phyloP scores from a whole-genome alignment of 2,113 vertebrate genomes.

The Rutilus rutilus region DNA sequence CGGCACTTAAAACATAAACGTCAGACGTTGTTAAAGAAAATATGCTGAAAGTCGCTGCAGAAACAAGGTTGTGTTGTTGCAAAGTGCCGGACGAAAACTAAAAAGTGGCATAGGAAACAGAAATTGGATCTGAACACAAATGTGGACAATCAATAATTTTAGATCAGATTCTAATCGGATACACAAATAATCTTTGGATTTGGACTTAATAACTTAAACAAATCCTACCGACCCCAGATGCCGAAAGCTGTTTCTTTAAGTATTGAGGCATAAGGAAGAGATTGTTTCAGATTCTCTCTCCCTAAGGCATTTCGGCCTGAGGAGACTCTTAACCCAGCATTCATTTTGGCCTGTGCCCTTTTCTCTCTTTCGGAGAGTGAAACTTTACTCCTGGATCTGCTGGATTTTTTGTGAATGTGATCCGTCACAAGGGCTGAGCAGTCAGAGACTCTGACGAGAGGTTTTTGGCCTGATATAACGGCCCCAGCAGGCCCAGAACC shows the following conservation, averaged over 20 bases:
- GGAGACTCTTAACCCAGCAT: not conserved
- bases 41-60: too few species aligned
- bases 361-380: constrained; percentile 18
- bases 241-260: not conserved
- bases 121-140: too few species aligned
- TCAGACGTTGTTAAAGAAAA: too few species aligned
- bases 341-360: constrained; percentile 33
- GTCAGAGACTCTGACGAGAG: constrained; percentile 17
- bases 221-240: not conserved
- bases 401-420: not conserved
- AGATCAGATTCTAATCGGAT: too few species aligned
- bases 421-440: constrained; percentile 6
- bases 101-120: too few species aligned
- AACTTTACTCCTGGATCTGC: constrained; percentile 22
- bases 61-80: too few species aligned
- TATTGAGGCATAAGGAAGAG: constrained; percentile 31
- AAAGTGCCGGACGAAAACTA: too few species aligned
- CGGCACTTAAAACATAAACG: too few species aligned
- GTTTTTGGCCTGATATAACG: not conserved
- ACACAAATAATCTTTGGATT: not conserved
- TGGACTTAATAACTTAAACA: not conserved
- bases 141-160: too few species aligned
- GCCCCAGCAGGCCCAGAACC: constrained; percentile 9
- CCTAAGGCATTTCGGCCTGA: not conserved
- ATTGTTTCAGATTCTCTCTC: constrained; percentile 33